These are phyloP conservation scores for Tyrannus savana DNA, from an alignment of 2,113 vertebrate genomes.

Conservation along the genomic window DNA sequence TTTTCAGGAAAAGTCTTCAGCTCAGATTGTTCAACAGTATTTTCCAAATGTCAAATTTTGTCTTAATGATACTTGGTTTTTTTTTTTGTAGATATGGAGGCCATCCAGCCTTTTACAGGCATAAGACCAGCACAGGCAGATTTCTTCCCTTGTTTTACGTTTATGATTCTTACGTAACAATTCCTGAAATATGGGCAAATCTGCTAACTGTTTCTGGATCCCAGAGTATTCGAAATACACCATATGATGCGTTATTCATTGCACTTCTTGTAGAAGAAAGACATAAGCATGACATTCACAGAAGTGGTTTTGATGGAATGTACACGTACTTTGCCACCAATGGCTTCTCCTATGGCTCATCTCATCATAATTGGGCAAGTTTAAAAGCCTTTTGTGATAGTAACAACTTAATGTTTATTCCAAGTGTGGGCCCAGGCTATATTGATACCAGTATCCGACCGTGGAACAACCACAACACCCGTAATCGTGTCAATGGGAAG, in stretches of 20 bases:
- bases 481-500: conserved; percentile 93
- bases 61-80: not conserved
- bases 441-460: conserved; percentile 94
- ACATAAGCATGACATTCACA: conserved; percentile 87
- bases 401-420: conserved; percentile 90
- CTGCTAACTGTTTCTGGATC: conserved; percentile 85
- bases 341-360: conserved; percentile 95
- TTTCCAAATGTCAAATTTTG: not conserved
- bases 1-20: not conserved
- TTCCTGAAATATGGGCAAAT: conserved; percentile 89
- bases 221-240: conserved; percentile 85
- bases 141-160: conserved; percentile 92
- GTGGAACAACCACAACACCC: conserved; percentile 94
- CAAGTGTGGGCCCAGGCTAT: conserved; percentile 95
- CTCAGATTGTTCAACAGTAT: not conserved
- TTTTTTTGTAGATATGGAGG: conserved; percentile 86
- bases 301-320: conserved; percentile 93
- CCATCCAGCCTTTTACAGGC: conserved; percentile 93
- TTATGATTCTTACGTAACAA: conserved; percentile 95
- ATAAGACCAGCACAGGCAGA: conserved; percentile 84
- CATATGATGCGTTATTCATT: conserved; percentile 90
- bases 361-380: conserved; percentile 89
- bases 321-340: conserved; percentile 99
- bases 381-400: conserved; percentile 90
- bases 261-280: conserved; percentile 93